Conservation (phyloP, 2,797 vertebrate genomes). For the Bradypodion pumilum region DNA sequence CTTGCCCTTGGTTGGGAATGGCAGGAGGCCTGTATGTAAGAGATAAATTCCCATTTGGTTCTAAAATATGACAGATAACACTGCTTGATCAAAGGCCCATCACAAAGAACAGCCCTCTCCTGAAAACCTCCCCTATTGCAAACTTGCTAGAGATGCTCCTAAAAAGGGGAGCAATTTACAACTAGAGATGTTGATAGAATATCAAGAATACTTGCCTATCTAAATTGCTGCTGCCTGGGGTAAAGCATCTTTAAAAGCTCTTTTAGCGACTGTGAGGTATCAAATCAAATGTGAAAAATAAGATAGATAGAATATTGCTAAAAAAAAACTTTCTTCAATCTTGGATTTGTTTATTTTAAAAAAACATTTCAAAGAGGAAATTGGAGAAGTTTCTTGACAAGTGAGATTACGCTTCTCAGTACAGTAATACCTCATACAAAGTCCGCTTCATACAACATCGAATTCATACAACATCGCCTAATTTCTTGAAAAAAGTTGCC, state of each 20-base stretch:
- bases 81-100: background rate
- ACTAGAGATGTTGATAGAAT: background rate
- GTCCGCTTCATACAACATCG: too few species aligned
- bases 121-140: background rate
- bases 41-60: background rate
- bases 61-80: background rate
- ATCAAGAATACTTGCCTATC: background rate
- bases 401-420: background rate
- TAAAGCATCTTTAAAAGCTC: background rate
- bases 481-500: too few species aligned
- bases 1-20: conserved; percentile 19
- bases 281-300: background rate
- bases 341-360: background rate
- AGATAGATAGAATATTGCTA: background rate
- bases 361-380: background rate
- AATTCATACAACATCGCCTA: too few species aligned
- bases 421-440: too few species aligned
- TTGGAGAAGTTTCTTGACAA: background rate
- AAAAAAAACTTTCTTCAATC: background rate
- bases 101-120: background rate
- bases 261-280: background rate
- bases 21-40: background rate
- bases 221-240: background rate
- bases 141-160: background rate
- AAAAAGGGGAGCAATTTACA: background rate